A percentile compares a stretch with the other conserved stretches of the same genome.
Conservation (phyloP, 2,888 invertebrate species). For the Parnassius glacialis region DNA sequence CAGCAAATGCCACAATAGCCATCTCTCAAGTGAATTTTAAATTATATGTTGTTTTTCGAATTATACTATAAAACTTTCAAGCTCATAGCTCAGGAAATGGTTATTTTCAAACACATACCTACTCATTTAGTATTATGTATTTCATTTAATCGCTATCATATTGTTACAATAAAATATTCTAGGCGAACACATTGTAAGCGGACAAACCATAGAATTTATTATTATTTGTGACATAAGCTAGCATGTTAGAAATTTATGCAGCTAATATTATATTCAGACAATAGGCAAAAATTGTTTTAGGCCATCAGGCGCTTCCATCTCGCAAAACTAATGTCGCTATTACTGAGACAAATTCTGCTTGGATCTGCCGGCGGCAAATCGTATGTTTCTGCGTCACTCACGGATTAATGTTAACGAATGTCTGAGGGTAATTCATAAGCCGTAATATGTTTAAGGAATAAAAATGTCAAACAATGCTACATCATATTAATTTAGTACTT, state of each 20-base stretch:
- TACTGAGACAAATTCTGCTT: constrained; percentile 48
- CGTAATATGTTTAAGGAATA: constrained; percentile 14
- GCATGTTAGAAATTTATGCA: background rate
- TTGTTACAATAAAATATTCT: too few species aligned
- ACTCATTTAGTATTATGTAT: too few species aligned
- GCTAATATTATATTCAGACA: constrained; percentile 32
- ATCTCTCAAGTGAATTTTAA: too few species aligned
- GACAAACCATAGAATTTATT: too few species aligned
- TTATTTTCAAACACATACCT: too few species aligned
- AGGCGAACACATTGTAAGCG: too few species aligned
- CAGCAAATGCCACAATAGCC: too few species aligned
- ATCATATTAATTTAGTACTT: background rate
- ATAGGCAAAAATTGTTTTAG: constrained; percentile 38
- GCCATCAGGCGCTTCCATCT: constrained; percentile 31
- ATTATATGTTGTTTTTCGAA: too few species aligned
- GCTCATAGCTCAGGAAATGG: too few species aligned
- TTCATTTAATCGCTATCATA: too few species aligned
- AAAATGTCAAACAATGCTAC: constrained; percentile 2
- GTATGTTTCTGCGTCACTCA: constrained; percentile 48
- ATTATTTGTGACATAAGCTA: too few species aligned
- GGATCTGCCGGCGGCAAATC: constrained; percentile 40
- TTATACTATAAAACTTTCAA: too few species aligned
- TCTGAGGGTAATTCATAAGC: constrained; percentile 20
- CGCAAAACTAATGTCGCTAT: constrained; percentile 44
- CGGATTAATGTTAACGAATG: constrained; percentile 50